Evolutionary conservation across 2,888 invertebrate genomes (phyloP).

Genomic region (Melitaea athalia): DNA sequence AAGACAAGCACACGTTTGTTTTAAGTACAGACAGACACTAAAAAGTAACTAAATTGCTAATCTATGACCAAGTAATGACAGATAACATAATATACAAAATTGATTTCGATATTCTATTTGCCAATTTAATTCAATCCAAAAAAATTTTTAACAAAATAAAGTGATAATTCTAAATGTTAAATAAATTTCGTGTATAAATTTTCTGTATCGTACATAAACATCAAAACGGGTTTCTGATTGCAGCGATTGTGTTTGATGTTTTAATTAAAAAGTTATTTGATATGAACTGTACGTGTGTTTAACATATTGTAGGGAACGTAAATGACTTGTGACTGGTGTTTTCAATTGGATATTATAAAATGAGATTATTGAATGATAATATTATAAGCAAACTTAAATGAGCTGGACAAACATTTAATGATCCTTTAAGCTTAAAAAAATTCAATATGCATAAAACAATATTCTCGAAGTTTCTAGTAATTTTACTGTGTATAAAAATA

Average conservation of each 20-base stretch:
- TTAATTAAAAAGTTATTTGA: constrained; percentile 27
- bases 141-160: background rate
- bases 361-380: background rate
- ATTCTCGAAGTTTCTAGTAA: no score
- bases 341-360: background rate
- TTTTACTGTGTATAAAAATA: no score
- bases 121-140: background rate
- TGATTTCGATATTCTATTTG: background rate
- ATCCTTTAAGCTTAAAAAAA: no score
- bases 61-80: background rate
- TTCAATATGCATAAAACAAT: no score
- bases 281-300: constrained; percentile 6
- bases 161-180: constrained; percentile 6
- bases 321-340: constrained; percentile 5
- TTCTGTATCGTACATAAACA: constrained; percentile 13
- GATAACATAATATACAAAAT: background rate
- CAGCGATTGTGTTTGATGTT: constrained; percentile 22
- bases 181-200: constrained; percentile 15
- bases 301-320: constrained; percentile 5
- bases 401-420: no score
- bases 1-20: no score
- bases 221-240: constrained; percentile 12
- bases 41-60: no score
- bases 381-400: no score
- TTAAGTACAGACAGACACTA: no score